Evolutionary conservation across 2,113 vertebrate species (phyloP).

Genomic region (Smithornis capensis): DNA sequence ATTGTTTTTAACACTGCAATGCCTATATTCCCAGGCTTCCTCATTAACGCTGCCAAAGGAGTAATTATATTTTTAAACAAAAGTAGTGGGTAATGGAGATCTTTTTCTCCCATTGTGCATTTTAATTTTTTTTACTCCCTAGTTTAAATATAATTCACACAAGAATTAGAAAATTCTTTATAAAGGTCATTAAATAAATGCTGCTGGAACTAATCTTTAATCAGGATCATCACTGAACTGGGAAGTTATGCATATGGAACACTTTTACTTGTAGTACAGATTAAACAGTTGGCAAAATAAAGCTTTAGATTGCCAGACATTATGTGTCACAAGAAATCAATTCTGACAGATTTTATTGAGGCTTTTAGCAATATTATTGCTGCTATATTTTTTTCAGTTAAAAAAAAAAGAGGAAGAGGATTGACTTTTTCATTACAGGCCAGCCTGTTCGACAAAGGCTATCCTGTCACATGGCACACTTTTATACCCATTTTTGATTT

Average conservation of each 20-base stretch:
- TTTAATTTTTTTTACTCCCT: conserved; percentile 36
- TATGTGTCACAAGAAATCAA: conserved; percentile 48
- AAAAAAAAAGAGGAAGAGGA: neutral
- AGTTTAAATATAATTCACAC: conserved; percentile 46
- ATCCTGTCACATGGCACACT: neutral
- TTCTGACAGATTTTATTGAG: conserved; percentile 52
- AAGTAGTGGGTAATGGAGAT: neutral
- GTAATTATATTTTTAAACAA: conserved; percentile 3
- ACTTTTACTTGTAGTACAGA: conserved; percentile 46
- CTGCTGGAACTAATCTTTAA: conserved; percentile 49
- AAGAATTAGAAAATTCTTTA: conserved; percentile 56
- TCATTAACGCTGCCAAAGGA: conserved; percentile 14
- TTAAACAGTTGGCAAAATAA: conserved; percentile 62
- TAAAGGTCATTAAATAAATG: conserved; percentile 67
- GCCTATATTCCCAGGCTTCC: neutral
- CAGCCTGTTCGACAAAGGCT: conserved; percentile 12
- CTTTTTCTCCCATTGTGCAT: neutral
- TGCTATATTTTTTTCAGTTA: neutral
- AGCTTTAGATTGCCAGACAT: conserved; percentile 51
- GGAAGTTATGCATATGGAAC: conserved; percentile 48
- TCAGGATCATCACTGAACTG: conserved; percentile 38
- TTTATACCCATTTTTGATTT: conserved; percentile 12
- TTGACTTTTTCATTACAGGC: conserved; percentile 26
- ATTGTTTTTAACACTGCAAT: neutral
- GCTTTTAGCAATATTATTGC: conserved; percentile 42